These are phyloP conservation scores for Seriola quinqueradiata DNA, from an alignment of 2,113 vertebrate species.

Conservation along the genomic window DNA sequence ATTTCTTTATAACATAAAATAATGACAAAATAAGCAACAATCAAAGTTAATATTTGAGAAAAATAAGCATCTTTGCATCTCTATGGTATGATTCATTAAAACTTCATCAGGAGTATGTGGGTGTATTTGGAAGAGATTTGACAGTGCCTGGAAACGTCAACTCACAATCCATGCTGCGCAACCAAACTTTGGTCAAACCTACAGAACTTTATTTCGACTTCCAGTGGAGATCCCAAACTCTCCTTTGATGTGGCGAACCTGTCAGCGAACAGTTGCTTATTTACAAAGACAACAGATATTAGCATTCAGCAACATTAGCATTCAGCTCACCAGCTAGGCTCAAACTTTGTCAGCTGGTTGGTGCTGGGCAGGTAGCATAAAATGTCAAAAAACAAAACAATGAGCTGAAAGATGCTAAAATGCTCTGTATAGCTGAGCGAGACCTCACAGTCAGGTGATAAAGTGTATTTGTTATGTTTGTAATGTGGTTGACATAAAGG, in stretches of 20 bases:
- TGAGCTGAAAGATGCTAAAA: background rate
- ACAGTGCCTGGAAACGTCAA: background rate
- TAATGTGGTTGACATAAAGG: background rate
- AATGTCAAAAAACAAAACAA: background rate
- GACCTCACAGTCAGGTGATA: background rate
- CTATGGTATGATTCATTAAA: background rate
- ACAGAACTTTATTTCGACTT: background rate
- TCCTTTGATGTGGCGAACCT: background rate
- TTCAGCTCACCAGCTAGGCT: too few species aligned
- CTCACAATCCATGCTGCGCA: background rate
- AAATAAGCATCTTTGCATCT: background rate
- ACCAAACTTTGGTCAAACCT: background rate
- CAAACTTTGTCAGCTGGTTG: too few species aligned
- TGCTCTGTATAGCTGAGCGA: too few species aligned
- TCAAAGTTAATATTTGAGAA: background rate
- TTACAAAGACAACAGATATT: background rate
- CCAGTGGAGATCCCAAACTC: background rate
- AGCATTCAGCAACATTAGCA: background rate
- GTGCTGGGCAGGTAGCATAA: background rate
- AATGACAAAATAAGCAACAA: background rate
- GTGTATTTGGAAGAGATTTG: background rate
- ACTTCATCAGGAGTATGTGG: background rate
- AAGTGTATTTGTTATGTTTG: background rate
- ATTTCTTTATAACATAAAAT: background rate
- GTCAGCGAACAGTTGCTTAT: background rate